These are phyloP conservation scores for Tyto alba DNA, from an alignment of 2,113 vertebrate species.

Conservation along the genomic window DNA sequence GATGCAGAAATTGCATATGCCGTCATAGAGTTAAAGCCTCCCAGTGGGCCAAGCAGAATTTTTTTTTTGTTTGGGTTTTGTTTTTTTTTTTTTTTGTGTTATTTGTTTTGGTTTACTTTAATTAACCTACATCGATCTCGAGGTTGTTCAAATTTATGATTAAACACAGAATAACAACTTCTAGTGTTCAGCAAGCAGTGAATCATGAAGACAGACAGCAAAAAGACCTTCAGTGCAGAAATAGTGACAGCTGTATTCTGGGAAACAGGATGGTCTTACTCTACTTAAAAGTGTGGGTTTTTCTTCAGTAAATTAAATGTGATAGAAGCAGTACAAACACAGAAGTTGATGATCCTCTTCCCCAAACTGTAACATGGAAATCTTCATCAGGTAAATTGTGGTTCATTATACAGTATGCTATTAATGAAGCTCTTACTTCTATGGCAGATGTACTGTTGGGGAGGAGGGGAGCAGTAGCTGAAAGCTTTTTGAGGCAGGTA, in stretches of 20 bases:
- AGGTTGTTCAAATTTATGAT: neutral
- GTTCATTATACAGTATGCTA: neutral
- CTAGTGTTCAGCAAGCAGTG: neutral
- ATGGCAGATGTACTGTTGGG: accelerated
- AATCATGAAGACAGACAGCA: neutral
- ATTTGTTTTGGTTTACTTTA: neutral
- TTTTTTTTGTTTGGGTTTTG: neutral
- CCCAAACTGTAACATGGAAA: neutral
- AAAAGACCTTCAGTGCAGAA: neutral
- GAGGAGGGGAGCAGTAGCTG: neutral
- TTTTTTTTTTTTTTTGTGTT: neutral
- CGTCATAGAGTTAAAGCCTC: neutral
- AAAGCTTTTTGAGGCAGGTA: neutral
- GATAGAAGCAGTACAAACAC: neutral
- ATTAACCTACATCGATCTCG: neutral
- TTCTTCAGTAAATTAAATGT: neutral
- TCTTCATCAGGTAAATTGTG: neutral
- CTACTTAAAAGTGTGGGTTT: neutral
- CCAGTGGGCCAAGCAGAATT: neutral
- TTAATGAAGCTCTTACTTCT: neutral
- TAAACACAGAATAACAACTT: neutral
- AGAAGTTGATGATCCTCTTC: neutral
- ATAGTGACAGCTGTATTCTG: neutral
- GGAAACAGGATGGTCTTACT: neutral
- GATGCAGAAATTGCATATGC: neutral